phyloP scores from a whole-genome alignment of 1,140 invertebrate species.

The Chlorops oryzae region DNA sequence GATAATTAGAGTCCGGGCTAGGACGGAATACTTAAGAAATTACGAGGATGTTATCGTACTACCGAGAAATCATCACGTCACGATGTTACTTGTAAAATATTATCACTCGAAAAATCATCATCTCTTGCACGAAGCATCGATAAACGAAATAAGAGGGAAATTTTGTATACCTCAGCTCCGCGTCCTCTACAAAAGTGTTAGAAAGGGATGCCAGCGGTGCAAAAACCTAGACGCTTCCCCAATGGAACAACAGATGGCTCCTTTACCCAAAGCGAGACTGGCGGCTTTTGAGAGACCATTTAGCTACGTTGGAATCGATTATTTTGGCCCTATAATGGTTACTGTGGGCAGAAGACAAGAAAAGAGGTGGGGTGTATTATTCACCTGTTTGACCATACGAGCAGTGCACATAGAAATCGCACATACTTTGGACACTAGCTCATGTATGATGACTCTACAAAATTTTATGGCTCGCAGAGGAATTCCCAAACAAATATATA shows the following conservation, averaged over 20 bases:
- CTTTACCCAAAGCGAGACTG: no score
- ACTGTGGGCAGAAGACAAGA: constrained; percentile 3
- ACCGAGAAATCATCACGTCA: constrained; percentile 3
- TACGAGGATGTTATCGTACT: no score
- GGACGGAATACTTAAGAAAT: no score
- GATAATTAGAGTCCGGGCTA: no score
- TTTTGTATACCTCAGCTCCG: constrained; percentile 7
- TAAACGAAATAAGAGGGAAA: no score
- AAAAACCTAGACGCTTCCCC: not conserved
- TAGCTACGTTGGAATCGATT: not conserved
- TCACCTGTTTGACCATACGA: constrained; percentile 37
- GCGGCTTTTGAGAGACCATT: not conserved
- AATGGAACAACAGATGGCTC: not conserved
- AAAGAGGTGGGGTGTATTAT: not conserved
- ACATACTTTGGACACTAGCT: constrained; percentile 28
- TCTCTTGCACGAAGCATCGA: constrained; percentile 8
- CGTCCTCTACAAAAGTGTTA: not conserved
- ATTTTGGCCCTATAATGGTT: not conserved
- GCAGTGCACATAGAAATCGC: constrained; percentile 49
- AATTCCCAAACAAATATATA: not conserved
- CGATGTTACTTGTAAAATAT: not conserved
- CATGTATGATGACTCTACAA: not conserved
- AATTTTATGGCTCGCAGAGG: not conserved
- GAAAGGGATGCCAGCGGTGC: not conserved
- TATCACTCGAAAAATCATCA: constrained; percentile 8